These are phyloP conservation scores for Tetrao urogallus DNA, from an alignment of 2,113 vertebrate genomes.

Conservation along the genomic window DNA sequence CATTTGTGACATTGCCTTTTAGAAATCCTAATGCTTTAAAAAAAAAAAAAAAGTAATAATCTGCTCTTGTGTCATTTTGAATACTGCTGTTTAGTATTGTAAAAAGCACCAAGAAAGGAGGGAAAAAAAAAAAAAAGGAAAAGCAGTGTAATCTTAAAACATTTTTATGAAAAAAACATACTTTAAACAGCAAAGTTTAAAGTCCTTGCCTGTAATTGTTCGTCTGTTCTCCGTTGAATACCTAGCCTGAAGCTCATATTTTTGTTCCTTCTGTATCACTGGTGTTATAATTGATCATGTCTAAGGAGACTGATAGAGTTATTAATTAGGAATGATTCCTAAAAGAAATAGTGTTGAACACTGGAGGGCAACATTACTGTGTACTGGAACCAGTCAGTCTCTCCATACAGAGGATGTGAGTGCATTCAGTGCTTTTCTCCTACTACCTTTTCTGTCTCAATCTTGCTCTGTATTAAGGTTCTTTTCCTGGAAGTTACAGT, in stretches of 20 bases:
- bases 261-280: constrained; percentile 29
- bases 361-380: constrained; percentile 43
- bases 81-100: not conserved
- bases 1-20: not conserved
- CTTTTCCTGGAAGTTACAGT: not conserved
- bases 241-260: not conserved
- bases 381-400: not conserved
- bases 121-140: too few species aligned
- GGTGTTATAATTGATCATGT: constrained; percentile 34
- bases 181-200: not conserved
- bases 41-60: not conserved
- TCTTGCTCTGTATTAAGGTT: not conserved
- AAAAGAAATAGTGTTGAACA: constrained; percentile 31
- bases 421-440: not conserved
- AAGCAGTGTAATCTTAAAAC: not conserved
- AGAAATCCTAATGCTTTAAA: not conserved
- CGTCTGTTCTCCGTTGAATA: not conserved
- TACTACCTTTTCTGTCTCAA: not conserved
- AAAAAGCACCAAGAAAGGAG: not conserved
- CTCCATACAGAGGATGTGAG: not conserved
- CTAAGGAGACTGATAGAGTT: constrained; percentile 30
- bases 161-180: not conserved
- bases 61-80: not conserved
- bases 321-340: constrained; percentile 30
- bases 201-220: not conserved